These are phyloP conservation scores for Rhyacophila evoluta DNA, from an alignment of 2,888 invertebrate species.

Conservation along the genomic window DNA sequence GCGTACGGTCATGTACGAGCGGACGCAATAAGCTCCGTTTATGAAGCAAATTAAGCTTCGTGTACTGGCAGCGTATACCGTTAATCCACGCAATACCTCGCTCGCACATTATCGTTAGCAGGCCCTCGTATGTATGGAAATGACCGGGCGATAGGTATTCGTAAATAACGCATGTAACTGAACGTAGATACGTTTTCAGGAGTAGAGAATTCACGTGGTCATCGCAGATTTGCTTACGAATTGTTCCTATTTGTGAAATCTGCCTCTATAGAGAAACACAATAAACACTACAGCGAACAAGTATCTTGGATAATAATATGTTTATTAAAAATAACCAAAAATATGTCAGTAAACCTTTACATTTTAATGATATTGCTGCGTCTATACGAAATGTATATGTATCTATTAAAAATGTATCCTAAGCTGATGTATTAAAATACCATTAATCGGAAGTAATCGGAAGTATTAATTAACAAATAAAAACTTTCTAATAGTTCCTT, in stretches of 20 bases:
- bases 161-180: constrained; percentile 9
- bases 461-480: too few species aligned
- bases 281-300: too few species aligned
- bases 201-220: background rate
- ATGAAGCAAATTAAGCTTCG: constrained; percentile 49
- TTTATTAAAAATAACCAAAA: too few species aligned
- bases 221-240: background rate
- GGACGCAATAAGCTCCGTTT: constrained; percentile 44
- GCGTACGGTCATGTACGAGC: constrained; percentile 18
- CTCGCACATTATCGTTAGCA: constrained; percentile 48
- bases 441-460: too few species aligned
- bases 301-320: too few species aligned
- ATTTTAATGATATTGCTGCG: too few species aligned
- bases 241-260: background rate
- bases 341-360: too few species aligned
- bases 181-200: background rate
- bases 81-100: constrained; percentile 45
- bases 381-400: too few species aligned
- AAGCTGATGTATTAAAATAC: too few species aligned
- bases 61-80: constrained; percentile 18
- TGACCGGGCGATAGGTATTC: constrained; percentile 15
- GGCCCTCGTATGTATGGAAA: constrained; percentile 45
- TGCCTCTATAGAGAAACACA: too few species aligned
- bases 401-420: too few species aligned
- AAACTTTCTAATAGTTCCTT: too few species aligned